Conservation (phyloP, 1,140 invertebrate genomes). For the Drosophila saltans region DNA sequence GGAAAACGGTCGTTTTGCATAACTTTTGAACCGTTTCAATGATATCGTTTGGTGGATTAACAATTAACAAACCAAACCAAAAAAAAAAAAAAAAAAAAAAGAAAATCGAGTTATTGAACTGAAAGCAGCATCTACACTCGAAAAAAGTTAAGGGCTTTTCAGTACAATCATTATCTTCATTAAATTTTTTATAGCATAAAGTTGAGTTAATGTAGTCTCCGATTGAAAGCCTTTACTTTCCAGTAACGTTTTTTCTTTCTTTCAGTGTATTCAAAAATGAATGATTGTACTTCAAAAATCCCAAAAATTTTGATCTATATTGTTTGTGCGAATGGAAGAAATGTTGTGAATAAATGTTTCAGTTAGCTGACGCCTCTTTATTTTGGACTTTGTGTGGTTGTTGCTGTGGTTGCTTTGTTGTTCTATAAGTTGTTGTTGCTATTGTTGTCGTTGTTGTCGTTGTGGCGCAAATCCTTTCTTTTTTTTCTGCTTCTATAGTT, state of each 20-base stretch:
- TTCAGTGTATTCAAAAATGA: background rate
- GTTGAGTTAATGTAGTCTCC: no score
- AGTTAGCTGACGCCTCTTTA: conserved; percentile 18
- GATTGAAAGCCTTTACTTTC: no score
- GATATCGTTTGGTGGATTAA: background rate
- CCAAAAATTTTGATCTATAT: background rate
- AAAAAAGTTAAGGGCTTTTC: no score
- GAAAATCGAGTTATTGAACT: no score
- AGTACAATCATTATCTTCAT: no score
- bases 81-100: no score
- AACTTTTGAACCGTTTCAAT: background rate
- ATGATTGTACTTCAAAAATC: no score
- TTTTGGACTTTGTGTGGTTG: conserved; percentile 21
- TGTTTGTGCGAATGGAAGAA: conserved; percentile 8
- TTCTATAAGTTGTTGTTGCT: conserved; percentile 23
- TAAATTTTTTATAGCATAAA: no score
- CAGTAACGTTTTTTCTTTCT: background rate
- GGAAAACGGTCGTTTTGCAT: background rate
- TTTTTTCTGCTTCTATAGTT: no score
- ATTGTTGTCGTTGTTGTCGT: conserved; percentile 24
- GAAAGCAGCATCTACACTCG: no score
- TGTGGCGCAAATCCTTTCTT: conserved; percentile 32
- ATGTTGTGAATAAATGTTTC: conserved; percentile 11
- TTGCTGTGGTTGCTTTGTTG: conserved; percentile 31
- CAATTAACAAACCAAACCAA: no score